Percentiles rank a stretch among this genome's conserved stretches.
Conservation (phyloP, 2,888 invertebrate genomes). For the Aproaerema taeniolella region DNA sequence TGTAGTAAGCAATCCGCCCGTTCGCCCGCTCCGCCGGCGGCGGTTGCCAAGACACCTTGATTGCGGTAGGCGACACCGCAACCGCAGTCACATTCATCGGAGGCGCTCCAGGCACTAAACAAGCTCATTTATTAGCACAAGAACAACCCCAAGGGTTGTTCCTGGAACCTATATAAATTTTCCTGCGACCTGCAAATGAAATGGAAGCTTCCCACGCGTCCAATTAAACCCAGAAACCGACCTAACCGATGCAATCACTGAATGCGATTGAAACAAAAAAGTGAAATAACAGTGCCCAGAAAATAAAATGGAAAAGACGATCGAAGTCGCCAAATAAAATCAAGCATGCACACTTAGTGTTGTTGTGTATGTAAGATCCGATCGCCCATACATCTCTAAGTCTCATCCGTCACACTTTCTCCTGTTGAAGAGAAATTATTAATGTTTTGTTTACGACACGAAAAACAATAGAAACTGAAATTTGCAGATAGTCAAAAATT, state of each 20-base stretch:
- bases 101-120: conserved; percentile 96
- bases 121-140: conserved; percentile 46
- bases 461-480: conserved; percentile 28
- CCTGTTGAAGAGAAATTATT: conserved; percentile 58
- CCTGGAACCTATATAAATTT: too few relatives aligned
- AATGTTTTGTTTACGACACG: conserved; percentile 46
- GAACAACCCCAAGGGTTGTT: too few relatives aligned
- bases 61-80: conserved; percentile 92
- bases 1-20: conserved; percentile 96
- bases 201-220: conserved; percentile 34
- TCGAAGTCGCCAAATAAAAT: conserved; percentile 36
- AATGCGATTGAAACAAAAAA: conserved; percentile 67
- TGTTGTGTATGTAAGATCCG: conserved; percentile 58
- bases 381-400: conserved; percentile 68
- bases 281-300: conserved; percentile 58
- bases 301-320: conserved; percentile 40
- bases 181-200: conserved; percentile 49
- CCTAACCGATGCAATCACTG: conserved; percentile 73
- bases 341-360: conserved; percentile 53
- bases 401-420: conserved; percentile 57
- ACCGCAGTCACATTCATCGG: conserved; percentile 95
- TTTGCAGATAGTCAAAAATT: conserved; percentile 2
- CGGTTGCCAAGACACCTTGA: conserved; percentile 94
- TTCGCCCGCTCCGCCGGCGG: conserved; percentile 94
- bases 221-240: conserved; percentile 34